These are phyloP conservation scores for Eubasilissa splendida DNA, from an alignment of 2,888 invertebrate genomes.

Conservation along the genomic window DNA sequence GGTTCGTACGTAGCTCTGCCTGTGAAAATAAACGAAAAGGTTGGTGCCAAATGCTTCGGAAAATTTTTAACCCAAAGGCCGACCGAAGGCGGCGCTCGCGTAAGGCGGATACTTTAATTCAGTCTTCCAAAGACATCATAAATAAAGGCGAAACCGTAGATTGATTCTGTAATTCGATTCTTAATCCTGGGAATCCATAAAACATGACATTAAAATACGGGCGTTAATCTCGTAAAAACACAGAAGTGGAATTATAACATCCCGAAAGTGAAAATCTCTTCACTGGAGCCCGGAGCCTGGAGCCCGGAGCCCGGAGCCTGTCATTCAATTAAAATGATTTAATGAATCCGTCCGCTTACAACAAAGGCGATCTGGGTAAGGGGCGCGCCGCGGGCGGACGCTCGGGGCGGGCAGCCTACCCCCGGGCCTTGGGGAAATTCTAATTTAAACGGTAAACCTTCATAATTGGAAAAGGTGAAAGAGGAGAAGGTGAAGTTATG, in stretches of 20 bases:
- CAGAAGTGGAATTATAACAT: constrained; percentile 14
- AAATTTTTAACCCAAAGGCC: too few relatives aligned
- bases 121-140: too few relatives aligned
- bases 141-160: too few relatives aligned
- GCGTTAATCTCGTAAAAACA: constrained; percentile 17
- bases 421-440: constrained; percentile 14
- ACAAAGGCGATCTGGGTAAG: constrained; percentile 21
- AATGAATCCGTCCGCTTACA: constrained; percentile 28
- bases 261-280: constrained; percentile 9
- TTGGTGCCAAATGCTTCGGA: too few relatives aligned
- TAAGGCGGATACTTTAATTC: too few relatives aligned
- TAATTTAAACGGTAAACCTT: constrained; percentile 36
- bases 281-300: constrained; percentile 7
- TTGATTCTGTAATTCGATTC: too few relatives aligned
- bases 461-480: constrained; percentile 20
- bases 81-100: too few relatives aligned
- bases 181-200: too few relatives aligned
- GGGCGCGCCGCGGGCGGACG: neutral
- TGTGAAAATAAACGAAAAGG: too few relatives aligned
- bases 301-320: constrained; percentile 5
- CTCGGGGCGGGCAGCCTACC: neutral
- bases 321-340: constrained; percentile 40
- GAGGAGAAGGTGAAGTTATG: neutral
- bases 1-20: too few relatives aligned
- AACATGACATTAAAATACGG: too few relatives aligned